Percentiles rank a stretch among this genome's conserved stretches.
Conservation (phyloP, 2,113 vertebrate species). For the Chlorocebus sabaeus region DNA sequence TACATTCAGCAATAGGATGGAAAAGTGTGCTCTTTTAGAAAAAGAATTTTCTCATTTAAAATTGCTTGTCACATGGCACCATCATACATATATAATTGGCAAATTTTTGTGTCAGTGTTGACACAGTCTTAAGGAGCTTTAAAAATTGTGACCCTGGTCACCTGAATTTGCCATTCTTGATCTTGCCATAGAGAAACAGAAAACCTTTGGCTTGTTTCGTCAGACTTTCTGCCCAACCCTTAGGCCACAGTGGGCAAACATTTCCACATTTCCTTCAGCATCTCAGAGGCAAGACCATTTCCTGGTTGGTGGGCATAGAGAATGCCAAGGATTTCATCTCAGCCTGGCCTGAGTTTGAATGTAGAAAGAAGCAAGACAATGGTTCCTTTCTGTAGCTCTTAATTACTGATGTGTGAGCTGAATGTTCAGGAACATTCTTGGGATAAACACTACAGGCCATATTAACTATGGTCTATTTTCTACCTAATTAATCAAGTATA, state of each 20-base stretch:
- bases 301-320: not conserved
- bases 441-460: not conserved
- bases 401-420: conserved; percentile 36
- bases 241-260: not conserved
- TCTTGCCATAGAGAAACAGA: not conserved
- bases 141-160: not conserved
- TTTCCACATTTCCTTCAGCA: not conserved
- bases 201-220: not conserved
- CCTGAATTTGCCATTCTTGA: not conserved
- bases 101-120: not conserved
- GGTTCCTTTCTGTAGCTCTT: not conserved
- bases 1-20: not conserved
- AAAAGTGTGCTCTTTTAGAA: not conserved
- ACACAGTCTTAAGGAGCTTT: not conserved
- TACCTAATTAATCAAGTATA: not conserved
- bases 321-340: not conserved
- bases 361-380: not conserved
- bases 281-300: not conserved
- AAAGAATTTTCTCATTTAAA: not conserved
- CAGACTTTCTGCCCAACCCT: not conserved
- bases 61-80: not conserved
- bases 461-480: not conserved
- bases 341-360: not conserved
- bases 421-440: conserved; percentile 43
- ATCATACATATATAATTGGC: not conserved